Conservation (phyloP, 2,888 invertebrate species). For the Marronus borbonicus region DNA sequence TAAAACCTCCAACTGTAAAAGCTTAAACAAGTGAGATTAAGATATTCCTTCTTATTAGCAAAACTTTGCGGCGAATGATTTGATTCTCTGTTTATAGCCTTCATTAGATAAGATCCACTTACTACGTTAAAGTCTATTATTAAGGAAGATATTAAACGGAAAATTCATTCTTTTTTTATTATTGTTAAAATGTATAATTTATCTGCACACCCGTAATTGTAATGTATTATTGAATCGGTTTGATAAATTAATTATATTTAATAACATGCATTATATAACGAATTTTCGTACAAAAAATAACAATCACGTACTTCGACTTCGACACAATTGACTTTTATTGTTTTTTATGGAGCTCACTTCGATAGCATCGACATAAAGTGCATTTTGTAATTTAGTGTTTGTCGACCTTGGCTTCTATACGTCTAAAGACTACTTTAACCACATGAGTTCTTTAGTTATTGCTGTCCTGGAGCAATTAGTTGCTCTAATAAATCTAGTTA, state of each 20-base stretch:
- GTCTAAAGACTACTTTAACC: slow-evolving; percentile 52
- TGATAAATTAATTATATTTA: not conserved
- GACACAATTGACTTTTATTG: slow-evolving; percentile 25
- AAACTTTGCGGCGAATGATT: slow-evolving; percentile 35
- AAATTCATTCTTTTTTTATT: too few relatives aligned
- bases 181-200: too few relatives aligned
- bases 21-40: slow-evolving; percentile 57
- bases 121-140: too few relatives aligned
- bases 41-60: slow-evolving; percentile 42
- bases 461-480: slow-evolving; percentile 57
- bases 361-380: slow-evolving; percentile 38
- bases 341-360: slow-evolving; percentile 8
- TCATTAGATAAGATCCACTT: slow-evolving; percentile 6
- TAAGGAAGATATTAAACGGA: too few relatives aligned
- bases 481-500: slow-evolving; percentile 58
- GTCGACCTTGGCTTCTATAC: slow-evolving; percentile 55
- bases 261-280: not conserved
- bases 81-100: slow-evolving; percentile 22
- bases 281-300: not conserved
- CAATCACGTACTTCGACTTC: not conserved
- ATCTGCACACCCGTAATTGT: too few relatives aligned
- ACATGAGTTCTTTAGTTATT: slow-evolving; percentile 55
- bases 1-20: slow-evolving; percentile 59
- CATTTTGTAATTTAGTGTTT: slow-evolving; percentile 36
- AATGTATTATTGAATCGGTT: too few relatives aligned